Evolutionary conservation across 2,113 vertebrate genomes (phyloP), one percentile per base, ranked within the genome.

Genomic region (Coptodon rendalli): DNA sequence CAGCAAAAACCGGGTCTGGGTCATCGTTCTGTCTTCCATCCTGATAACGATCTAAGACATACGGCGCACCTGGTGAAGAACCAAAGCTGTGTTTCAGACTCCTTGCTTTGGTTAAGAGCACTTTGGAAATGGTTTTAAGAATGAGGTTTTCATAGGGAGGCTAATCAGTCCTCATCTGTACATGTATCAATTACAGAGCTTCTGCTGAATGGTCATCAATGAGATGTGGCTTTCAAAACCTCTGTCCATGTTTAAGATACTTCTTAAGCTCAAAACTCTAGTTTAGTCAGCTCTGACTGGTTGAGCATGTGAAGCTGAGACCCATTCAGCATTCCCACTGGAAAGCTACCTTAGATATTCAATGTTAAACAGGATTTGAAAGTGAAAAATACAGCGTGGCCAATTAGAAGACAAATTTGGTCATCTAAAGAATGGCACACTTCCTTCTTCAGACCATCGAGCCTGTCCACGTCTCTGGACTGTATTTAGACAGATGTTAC

Each of bases 401-500:
- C 13, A 6, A 40, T 24, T 86, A 34, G 13, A 11, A n/a, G 40
- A 73, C 6, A 38, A 83, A 14, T 73, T 36, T 29, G 9, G 73
- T 73, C n/a, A 85, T 80, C 24, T 82, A 17, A 52, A 63, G 31
- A 71, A 68, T 81, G 78, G 48, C 40, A 80, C 66, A 71, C 7
- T 80, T 82, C 90, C 34, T 50, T 29, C 61, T 29, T 36, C 22
- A 50, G 50, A 68, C 29, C 78, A 45, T 89, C 36, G 34, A 59
- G 85, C 53, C 24, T 2, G 6, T 81, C 52, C 56, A 50, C 5
- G 63, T 83, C 82, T 61, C 80, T 59, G 86, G 86, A 36, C 29
- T 89, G 85, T 88, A 91, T 89, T 89, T 91, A 80, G 80, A 93
- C 87, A 89, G 3, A 43, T 43, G 40, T 12, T 13, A 22, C 22